Evolutionary conservation across 1,140 invertebrate genomes (phyloP), one percentile per base, ranked within the genome.

Genomic region (Drosophila pectinifera): DNA sequence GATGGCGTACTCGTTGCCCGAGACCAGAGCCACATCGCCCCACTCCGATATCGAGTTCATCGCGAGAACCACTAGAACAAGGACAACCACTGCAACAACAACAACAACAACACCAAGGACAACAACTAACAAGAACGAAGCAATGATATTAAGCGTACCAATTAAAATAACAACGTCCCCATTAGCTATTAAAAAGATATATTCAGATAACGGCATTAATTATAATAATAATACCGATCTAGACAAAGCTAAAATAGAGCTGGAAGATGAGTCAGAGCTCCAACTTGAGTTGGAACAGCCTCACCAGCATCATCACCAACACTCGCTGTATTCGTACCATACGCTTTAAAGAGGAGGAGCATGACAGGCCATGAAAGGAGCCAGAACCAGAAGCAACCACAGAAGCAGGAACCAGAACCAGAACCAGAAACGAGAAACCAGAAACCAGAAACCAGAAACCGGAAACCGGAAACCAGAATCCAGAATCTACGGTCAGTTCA

Each of bases 111-210:
- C 54, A 75, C 55, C 70, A 84, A 64, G 46, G 45, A 69, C 64
- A 69, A 48, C 58, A 67, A 81, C n/a, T 36, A 56, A 57, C 36
- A 48, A 67, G 68, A 85, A 80, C 61, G 65, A 80, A 78, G 73
- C 73, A 80, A 86, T 85, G 77, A 85, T 84, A 85, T 80, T 85
- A 78, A 54, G 74, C 68, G 75, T 78, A 84, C 81, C 81, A 78
- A 85, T 55, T 85, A 74, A 68, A 69, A 78, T 74, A 85, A 69
- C 51, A 85, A 69, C 55, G 56, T 86, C 69, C 69, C 73, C 69
- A 53, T 26, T 86, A 82, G 83, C 65, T 69, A 83, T 79, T 73
- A 74, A 68, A 75, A 82, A 70, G 62, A 68, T 88, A 67, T 83
- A 79, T 82, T 88, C 83, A 61, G 79, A 88, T 76, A 88, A 88